Evolutionary conservation across 2,113 vertebrate genomes (phyloP).

Genomic region (Castor canadensis): DNA sequence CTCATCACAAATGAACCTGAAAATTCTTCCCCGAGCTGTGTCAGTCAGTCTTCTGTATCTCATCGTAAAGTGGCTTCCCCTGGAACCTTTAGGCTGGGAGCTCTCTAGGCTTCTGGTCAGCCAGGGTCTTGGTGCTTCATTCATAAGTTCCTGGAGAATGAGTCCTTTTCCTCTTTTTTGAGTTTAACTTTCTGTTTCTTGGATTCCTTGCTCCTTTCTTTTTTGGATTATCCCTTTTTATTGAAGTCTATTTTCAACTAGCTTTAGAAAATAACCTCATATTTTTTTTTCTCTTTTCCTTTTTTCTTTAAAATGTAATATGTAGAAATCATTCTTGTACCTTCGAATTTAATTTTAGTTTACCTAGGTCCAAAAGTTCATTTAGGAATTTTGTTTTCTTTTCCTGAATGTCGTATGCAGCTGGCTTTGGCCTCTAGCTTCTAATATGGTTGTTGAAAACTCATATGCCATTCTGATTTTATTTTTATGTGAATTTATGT

Average conservation of each 20-base stretch:
- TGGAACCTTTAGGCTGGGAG: accelerated
- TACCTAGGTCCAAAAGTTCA: not conserved
- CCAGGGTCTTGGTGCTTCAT: not conserved
- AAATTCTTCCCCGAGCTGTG: not conserved
- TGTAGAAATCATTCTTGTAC: not conserved
- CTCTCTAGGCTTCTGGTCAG: not conserved
- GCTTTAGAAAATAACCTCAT: not conserved
- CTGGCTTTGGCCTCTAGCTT: not conserved
- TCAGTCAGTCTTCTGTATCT: too few species aligned
- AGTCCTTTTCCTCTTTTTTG: not conserved
- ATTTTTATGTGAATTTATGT: not conserved
- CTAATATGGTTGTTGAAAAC: not conserved
- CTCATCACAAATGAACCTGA: not conserved
- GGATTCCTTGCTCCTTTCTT: not conserved
- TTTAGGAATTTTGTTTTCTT: not conserved
- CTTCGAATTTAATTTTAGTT: not conserved
- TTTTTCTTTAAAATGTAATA: not conserved
- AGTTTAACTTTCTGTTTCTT: not conserved
- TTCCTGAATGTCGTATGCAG: not conserved
- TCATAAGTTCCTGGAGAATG: not conserved
- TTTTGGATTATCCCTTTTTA: not conserved
- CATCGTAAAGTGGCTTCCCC: not conserved
- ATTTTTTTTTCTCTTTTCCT: not conserved
- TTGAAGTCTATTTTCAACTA: not conserved
- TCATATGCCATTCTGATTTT: not conserved